A percentile compares a stretch with the other conserved stretches of the same genome.
phyloP scores from a whole-genome alignment of 2,797 vertebrate species.

The Esox masquinongy region DNA sequence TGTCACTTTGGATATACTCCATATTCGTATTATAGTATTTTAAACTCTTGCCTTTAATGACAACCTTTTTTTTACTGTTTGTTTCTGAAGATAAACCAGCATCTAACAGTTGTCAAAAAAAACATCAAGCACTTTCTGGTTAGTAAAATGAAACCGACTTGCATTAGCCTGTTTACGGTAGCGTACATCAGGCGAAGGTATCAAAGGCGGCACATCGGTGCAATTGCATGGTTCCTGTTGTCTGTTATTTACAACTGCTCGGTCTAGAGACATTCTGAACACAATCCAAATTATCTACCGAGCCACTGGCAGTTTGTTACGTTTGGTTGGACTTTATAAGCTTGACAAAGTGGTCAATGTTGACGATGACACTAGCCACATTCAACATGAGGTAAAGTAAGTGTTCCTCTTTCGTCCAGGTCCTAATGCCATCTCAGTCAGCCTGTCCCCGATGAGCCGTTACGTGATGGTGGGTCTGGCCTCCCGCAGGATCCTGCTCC shows the following conservation, averaged over 20 bases:
- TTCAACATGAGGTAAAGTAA: not conserved
- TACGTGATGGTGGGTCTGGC: conserved; percentile 98
- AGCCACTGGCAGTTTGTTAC: not conserved
- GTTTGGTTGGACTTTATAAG: not conserved
- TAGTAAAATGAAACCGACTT: not conserved
- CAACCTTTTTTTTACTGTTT: not conserved
- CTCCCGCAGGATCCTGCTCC: conserved; percentile 93
- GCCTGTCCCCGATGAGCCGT: conserved; percentile 95
- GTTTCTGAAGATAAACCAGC: conserved; percentile 1
- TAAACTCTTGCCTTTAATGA: not conserved
- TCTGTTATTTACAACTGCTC: not conserved
- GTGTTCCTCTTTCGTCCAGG: conserved; percentile 64
- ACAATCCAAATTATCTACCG: not conserved
- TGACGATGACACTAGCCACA: not conserved
- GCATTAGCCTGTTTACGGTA: not conserved
- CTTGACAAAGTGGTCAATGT: not conserved
- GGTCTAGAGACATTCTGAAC: not conserved
- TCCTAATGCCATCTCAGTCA: conserved; percentile 97
- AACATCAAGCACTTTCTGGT: not conserved
- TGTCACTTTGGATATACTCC: not conserved
- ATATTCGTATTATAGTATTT: not conserved
- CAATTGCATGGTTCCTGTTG: not conserved
- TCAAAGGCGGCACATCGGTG: not conserved
- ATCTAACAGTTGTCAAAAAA: not conserved
- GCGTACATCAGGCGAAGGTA: not conserved